phyloP scores from a whole-genome alignment of 2,888 invertebrate species.

The Leptopilina myrica region DNA sequence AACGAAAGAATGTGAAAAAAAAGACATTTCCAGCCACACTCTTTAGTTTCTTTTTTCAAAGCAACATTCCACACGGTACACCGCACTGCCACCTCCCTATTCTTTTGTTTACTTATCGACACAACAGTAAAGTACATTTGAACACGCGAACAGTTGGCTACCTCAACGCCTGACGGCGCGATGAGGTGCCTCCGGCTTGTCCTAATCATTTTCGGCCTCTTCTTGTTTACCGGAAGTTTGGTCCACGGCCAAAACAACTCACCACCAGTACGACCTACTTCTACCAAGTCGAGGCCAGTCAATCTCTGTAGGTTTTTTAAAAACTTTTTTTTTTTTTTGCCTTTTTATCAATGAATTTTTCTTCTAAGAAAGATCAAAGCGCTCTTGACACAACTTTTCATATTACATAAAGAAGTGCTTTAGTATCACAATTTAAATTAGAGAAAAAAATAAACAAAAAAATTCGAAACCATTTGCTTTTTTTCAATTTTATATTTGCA shows the following conservation, averaged over 20 bases:
- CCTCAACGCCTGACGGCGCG: constrained; percentile 1
- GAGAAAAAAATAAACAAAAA: too few species aligned
- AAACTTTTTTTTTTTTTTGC: constrained; percentile 34
- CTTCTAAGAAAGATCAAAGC: too few species aligned
- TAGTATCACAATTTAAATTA: too few species aligned
- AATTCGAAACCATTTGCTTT: too few species aligned
- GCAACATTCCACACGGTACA: constrained; percentile 20
- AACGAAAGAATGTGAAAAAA: background rate
- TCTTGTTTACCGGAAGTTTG: constrained; percentile 5
- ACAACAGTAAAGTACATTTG: background rate
- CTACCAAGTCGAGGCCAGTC: constrained; percentile 56
- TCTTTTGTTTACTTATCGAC: constrained; percentile 18
- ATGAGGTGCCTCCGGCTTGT: constrained; percentile 4
- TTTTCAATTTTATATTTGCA: too few species aligned
- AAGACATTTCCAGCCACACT: constrained; percentile 10
- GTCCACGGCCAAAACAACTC: constrained; percentile 27
- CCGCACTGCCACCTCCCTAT: background rate
- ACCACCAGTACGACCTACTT: constrained; percentile 29
- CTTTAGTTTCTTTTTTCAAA: constrained; percentile 40
- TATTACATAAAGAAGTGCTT: too few species aligned
- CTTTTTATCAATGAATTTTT: background rate
- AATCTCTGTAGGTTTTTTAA: constrained; percentile 63
- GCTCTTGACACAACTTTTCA: too few species aligned
- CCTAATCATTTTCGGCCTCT: background rate
- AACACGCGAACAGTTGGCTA: constrained; percentile 30